Evolutionary conservation across 2,888 invertebrate species (phyloP), one percentile per base, ranked within the genome.

Genomic region (Hipparchia sbordonii): DNA sequence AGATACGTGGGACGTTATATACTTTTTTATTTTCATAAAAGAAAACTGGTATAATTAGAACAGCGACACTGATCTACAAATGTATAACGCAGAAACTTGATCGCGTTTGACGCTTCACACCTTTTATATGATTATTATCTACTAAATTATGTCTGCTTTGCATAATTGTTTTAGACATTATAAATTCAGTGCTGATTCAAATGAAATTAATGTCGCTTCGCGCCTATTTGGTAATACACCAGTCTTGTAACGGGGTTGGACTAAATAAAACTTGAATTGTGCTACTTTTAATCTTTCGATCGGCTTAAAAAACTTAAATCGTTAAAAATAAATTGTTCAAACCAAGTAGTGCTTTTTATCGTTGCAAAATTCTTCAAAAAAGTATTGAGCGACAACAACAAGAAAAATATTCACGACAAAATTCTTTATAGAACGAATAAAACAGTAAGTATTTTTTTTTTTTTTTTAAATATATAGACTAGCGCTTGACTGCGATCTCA

Each of bases 121-220:
- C 54, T 66, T 54, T 66, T 54, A 66, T 66, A 10, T 66, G 66
- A 63, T 51, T 51, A 63, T 63, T 51, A 51, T 63, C 33, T 51
- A 51, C 63, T 48, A 63, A 63, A 51, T 8, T 63, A 63, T 63
- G 51, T 23, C 48, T 63, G 23, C 23, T 63, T 63, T 63, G 63
- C 63, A 63, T 63, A 63, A 62, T 63, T 63, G 3, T 63, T 63
- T 23, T 51, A 52, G 33, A 52, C 12, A 51, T 12, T 1, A 67
- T 59, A 67, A 67, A 67, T 67, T 59, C 48, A 9, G 13, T 67
- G 59, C 13, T 48, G 12, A 54, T 39, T 56, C 4, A 33, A 12
- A 6, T 1, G 0, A 60, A 2, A 33, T 52, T 33, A 45, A 52
- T 33, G n/a, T n/a, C 45, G n/a, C 45, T 67, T 56, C 56, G 45